Conservation (phyloP, 2,113 vertebrate genomes). For the Zeus faber region DNA sequence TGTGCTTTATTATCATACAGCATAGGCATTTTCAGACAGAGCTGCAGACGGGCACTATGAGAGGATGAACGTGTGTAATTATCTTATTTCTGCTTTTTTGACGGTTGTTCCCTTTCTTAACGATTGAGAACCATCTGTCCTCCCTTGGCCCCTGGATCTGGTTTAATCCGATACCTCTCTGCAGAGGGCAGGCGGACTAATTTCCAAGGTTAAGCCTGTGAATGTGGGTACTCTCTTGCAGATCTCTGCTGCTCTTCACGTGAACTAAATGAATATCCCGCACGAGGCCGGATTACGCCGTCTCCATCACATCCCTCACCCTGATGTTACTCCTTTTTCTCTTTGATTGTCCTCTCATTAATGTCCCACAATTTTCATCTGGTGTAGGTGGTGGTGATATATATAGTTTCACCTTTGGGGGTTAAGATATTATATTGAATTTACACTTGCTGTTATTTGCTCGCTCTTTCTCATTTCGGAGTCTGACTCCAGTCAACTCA, state of each 20-base stretch:
- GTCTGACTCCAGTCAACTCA: no score
- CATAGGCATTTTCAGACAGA: conserved; percentile 7
- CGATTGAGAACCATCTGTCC: background rate
- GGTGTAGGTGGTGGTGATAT: conserved; percentile 5
- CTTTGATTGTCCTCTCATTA: conserved; percentile 19
- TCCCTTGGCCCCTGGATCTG: conserved; percentile 16
- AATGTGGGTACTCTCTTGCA: conserved; percentile 33
- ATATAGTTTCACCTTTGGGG: conserved; percentile 15
- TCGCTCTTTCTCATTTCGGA: no score
- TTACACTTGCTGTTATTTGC: no score
- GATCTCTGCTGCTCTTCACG: conserved; percentile 33
- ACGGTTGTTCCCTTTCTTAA: background rate
- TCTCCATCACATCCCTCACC: conserved; percentile 5
- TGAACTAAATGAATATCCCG: conserved; percentile 29
- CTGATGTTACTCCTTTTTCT: background rate
- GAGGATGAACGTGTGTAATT: background rate
- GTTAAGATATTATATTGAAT: no score
- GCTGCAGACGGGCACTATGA: background rate
- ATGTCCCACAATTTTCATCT: conserved; percentile 13
- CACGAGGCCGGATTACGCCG: conserved; percentile 21
- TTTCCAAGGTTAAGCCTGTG: conserved; percentile 49
- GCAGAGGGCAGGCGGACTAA: conserved; percentile 30
- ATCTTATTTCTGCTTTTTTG: background rate
- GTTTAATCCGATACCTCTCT: conserved; percentile 45
- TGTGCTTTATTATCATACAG: no score